Base-by-base conservation (phyloP, 2,113 vertebrate species). In the Malurus alboscapulatus region DNA sequence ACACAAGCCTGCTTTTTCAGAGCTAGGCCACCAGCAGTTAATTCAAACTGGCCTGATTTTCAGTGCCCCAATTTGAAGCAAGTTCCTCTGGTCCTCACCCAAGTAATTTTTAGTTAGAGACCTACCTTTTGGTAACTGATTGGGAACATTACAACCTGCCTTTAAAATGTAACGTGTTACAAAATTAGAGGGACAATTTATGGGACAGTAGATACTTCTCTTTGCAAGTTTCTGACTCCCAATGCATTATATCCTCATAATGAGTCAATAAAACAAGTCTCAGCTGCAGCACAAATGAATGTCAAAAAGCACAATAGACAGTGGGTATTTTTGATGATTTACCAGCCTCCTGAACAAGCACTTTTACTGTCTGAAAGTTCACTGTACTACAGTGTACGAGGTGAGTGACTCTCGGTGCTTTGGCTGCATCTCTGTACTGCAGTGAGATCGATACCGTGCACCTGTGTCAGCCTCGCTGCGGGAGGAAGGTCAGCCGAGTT, bases 201-300 rank as follows among this genome's bases (percentile, higher is more conserved):
- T 88, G 88, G 94, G 91, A 96, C 90, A 90, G 77, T 74, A 93
- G 59, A 88, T 89, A 94, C 74, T 82, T 65, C 54, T 89, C 59
- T 92, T 73, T 86, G 77, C 79, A 79, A 66, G 83, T 95, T 95
- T 94, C 90, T 65, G 92, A 81, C 85, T 74, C 44, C 95, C 87
- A 93, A 51, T 87, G 82, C 72, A 82, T 88, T 95, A 85, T 92
- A 72, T 74, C 93, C 73, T 89, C 74, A 71, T 82, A 96, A 97
- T 62, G 88, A 97, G 87, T 95, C 93, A 96, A 96, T 98, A 97
- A 98, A 97, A 94, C 68, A 93, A 95, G 94, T 78, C 87, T 82
- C 17, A 48, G 63, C 82, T 68, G 66, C 80, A 62, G 75, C 77
- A 71, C 79, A 59, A 59, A 72, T 71, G 72, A 90, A 96, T 71